Conservation (phyloP, 2,113 vertebrate species). For the Butorides virescens region DNA sequence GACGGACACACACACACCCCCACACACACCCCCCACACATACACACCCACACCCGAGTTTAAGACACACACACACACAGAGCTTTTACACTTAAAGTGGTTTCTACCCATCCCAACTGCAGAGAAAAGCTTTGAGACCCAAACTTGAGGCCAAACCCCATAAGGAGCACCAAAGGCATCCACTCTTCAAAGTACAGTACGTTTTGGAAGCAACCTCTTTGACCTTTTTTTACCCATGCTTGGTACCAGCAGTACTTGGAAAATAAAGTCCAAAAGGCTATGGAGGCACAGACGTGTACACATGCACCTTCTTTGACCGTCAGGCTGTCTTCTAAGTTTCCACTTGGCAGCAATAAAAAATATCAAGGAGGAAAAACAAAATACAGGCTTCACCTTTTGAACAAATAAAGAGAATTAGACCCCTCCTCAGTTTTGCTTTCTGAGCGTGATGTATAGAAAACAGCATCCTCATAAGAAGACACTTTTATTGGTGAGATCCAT, state of each 20-base stretch:
- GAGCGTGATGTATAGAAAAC: neutral
- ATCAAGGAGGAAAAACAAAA: neutral
- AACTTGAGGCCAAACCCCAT: neutral
- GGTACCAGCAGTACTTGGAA: neutral
- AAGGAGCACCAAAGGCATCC: neutral
- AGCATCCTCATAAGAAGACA: neutral
- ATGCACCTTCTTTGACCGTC: neutral
- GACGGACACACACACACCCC: no score
- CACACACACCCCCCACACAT: no score
- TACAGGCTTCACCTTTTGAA: neutral
- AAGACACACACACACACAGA: no score
- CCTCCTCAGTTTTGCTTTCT: neutral
- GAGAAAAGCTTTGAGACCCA: neutral
- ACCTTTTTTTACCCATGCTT: neutral
- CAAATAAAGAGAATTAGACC: neutral
- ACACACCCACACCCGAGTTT: no score
- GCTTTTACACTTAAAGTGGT: no score
- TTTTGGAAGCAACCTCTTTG: neutral
- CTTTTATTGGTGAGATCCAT: neutral
- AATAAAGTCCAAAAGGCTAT: neutral
- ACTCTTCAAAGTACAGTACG: accelerated
- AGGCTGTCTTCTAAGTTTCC: neutral
- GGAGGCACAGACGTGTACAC: no score
- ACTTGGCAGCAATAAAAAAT: neutral
- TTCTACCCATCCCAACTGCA: neutral